These are phyloP conservation scores for Himalopsyche tibetana DNA, from an alignment of 2,888 invertebrate genomes.

Conservation along the genomic window DNA sequence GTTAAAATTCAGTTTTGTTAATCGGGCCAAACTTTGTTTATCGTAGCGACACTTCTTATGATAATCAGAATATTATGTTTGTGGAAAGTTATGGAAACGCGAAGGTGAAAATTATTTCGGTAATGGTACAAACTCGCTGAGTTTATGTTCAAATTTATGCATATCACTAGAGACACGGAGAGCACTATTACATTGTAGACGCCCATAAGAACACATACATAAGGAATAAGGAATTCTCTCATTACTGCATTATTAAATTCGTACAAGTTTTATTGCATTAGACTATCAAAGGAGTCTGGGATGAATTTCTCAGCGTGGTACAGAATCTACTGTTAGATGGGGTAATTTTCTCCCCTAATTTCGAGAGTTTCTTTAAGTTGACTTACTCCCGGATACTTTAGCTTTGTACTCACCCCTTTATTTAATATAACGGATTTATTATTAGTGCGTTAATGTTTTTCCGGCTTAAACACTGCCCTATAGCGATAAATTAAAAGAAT, in stretches of 20 bases:
- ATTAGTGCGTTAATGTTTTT: slow-evolving; percentile 43
- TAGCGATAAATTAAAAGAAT: slow-evolving; percentile 19
- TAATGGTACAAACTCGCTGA: slow-evolving; percentile 54
- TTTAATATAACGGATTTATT: slow-evolving; percentile 38
- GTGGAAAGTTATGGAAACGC: slow-evolving; percentile 40
- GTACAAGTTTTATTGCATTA: slow-evolving; percentile 70
- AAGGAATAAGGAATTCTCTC: slow-evolving; percentile 67
- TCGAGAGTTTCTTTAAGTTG: slow-evolving; percentile 56
- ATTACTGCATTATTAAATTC: slow-evolving; percentile 71
- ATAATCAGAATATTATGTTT: slow-evolving; percentile 42
- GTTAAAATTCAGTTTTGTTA: slow-evolving; percentile 7
- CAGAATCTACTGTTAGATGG: slow-evolving; percentile 39
- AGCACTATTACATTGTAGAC: slow-evolving; percentile 53
- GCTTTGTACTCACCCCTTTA: slow-evolving; percentile 42
- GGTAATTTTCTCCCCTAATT: slow-evolving; percentile 57
- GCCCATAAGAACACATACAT: slow-evolving; percentile 62
- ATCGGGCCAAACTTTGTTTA: slow-evolving; percentile 34
- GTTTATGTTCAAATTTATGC: slow-evolving; percentile 63
- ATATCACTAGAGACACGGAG: slow-evolving; percentile 60
- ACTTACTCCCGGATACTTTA: slow-evolving; percentile 43
- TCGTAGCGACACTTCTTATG: slow-evolving; percentile 12
- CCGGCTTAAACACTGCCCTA: slow-evolving; percentile 28
- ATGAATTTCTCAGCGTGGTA: slow-evolving; percentile 41
- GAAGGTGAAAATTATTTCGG: slow-evolving; percentile 52
- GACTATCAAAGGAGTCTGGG: slow-evolving; percentile 66